Base-by-base conservation (phyloP, 2,113 vertebrate species). In the Equus quagga region DNA sequence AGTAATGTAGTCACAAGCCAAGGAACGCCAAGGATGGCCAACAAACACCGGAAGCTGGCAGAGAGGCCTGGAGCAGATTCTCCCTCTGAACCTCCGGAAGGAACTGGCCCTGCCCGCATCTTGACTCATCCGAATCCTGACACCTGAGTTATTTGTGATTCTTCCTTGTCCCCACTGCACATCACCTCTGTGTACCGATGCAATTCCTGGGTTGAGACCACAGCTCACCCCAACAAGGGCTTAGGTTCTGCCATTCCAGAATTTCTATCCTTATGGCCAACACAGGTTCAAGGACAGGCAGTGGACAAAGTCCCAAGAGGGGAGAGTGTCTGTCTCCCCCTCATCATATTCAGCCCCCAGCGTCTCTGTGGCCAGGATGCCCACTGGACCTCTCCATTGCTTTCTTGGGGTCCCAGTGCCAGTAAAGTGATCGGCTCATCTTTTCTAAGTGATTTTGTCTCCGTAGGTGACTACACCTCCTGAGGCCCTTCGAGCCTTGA, bases 121-220 rank as follows among this genome's bases (percentile, higher is more conserved):
- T 64, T n/a, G 36, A 41, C 36, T 41, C 36, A 41, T 41, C 36
- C 1, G 1, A 17, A 7, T 3, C 64, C 67, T 0, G 0, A 31
- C 44, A 8, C 10, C 64, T 4, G 64, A 19, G n/a, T 15, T 18
- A 1, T 8, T 12, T 7, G 12, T 9, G 17, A 33, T 8, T 24
- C 89, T 17, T 15, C n/a, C 36, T 44, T 8, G 56, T 7, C 23
- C 18, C 19, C n/a, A 1, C 26, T 15, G 7, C 24, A 7, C 3
- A 2, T 44, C 8, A 36, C 49, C 8, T 23, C 41, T 11, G 1
- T 1, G 10, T 41, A n/a, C n/a, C 5, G 1, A 17, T 0, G 2
- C 0, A 11, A 12, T 3, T 10, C 36, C 36, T 41, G 36, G 36
- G 36, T 41, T 41, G 36, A 41, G 36, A 41, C 36, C 36, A 18